phyloP scores from a whole-genome alignment of 2,113 vertebrate genomes.

The Percopsis transmontana region DNA sequence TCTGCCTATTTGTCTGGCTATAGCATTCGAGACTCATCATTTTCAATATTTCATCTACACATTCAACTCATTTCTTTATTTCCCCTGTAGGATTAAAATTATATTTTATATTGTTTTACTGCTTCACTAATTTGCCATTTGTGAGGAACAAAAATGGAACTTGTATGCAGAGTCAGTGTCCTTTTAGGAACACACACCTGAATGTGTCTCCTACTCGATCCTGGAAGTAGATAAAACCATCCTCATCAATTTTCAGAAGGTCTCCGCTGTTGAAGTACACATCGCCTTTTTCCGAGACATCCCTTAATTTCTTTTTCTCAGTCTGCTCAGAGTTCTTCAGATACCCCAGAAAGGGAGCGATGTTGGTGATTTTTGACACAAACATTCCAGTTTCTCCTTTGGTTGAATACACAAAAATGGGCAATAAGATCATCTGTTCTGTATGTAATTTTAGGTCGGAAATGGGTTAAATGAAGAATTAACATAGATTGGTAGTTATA shows the following conservation, averaged over 20 bases:
- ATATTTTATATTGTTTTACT: too few relatives aligned
- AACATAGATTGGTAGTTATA: not conserved
- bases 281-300: slow-evolving; percentile 84
- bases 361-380: slow-evolving; percentile 71
- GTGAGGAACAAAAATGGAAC: too few relatives aligned
- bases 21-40: too few relatives aligned
- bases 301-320: slow-evolving; percentile 80
- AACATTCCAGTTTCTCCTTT: slow-evolving; percentile 83
- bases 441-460: not conserved
- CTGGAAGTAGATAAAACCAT: slow-evolving; percentile 85
- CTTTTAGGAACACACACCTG: slow-evolving; percentile 67
- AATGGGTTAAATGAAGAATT: not conserved
- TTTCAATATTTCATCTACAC: too few relatives aligned
- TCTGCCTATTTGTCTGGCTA: too few relatives aligned
- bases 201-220: slow-evolving; percentile 87
- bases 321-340: slow-evolving; percentile 76
- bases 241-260: slow-evolving; percentile 73
- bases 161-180: too few relatives aligned
- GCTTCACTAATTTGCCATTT: too few relatives aligned
- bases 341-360: slow-evolving; percentile 80
- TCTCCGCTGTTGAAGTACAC: slow-evolving; percentile 85
- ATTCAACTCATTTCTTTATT: too few relatives aligned
- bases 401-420: slow-evolving; percentile 2
- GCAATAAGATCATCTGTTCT: not conserved
- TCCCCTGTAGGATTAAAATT: too few relatives aligned